Evolutionary conservation across 1,140 invertebrate genomes (phyloP), one percentile per base, ranked within the genome.

Genomic region (Dufourea novaeangliae): DNA sequence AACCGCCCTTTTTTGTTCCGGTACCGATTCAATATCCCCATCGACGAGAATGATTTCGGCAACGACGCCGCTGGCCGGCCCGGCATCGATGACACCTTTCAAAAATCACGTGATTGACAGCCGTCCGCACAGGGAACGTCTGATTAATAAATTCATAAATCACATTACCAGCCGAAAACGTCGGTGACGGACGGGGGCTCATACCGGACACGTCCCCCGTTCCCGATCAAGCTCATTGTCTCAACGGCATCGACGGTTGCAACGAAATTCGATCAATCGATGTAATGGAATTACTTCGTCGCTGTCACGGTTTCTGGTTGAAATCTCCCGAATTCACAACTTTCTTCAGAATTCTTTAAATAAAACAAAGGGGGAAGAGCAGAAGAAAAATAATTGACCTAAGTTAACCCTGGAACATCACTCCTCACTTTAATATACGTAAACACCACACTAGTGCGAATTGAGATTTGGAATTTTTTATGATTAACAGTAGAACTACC

Each of bases 131-230:
- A 27, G n/a, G 34, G 73, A 71, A 57, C 64, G 83, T 84, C 73
- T 56, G 73, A 84, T 78, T 78, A 73, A 85, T 85, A 83, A 83
- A 78, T 79, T 81, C 69, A 74, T 78, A 83, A 83, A 80, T 80
- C 78, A 78, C 59, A 63, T 85, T 81, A 83, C 64, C 50, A 72
- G 39, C 11, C 59, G 54, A 59, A 66, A 74, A 67, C 70, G 52
- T 41, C 34, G 10, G 50, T 76, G 83, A 84, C 56, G 54, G 63
- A 76, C 82, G 68, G 64, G 68, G 64, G 59, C 74, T 77, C 71
- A 56, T 80, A 17, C 63, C 37, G 32, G 50, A 44, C 62, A 75
- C n/a, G n/a, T n/a, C n/a, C 71, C 72, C 62, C 68, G 22, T 22
- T 46, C 37, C 44, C 68, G 75, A 68, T 41, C 64, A 46, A 37